Evolutionary conservation across 92 coral and sea anemone genomes (phyloP), one percentile per base, ranked within the genome.

Genomic region (Actinernus sp.): DNA sequence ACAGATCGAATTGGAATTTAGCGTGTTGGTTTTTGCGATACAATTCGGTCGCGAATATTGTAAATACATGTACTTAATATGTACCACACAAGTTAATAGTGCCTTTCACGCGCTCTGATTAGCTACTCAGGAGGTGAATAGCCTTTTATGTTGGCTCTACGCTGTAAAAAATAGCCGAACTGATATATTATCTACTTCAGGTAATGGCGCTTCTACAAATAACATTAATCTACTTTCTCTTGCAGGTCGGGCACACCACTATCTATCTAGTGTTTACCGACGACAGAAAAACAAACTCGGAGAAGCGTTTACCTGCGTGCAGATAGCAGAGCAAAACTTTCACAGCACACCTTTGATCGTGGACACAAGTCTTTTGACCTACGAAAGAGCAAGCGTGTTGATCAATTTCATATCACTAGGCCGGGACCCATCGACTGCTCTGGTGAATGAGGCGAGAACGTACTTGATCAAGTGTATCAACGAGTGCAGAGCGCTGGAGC

Each of bases 301-400:
- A n/a, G 73, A 56, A 2, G 93, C 89, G 2, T 52, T 64, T 3
- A 26, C 32, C 2, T 66, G 63, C 27, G 73, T 83, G 7, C 37
- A 62, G 6, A 41, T 68, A 4, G 85, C 93, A 5, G 78, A 63
- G 70, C 89, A 82, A 31, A 64, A 45, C 33, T 27, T 50, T n/a
- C 64, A 34, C 40, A 34, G 23, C 38, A 61, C 69, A 24, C 69
- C 24, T 27, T 19, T 52, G 28, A 71, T 64, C 21, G 61, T 88
- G 31, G 93, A 88, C 48, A 36, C 21, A 16, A 76, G 85, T 28
- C 82, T 76, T 51, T 37, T 76, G 32, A 74, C 41, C 9, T 88
- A 88, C 31, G 93, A 88, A 54, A 57, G 54, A 65, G 93, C 82
- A 31, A 76, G 93, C 33, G 81, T 88, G 18, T 37, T 63, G 53